Evolutionary conservation across 2,113 vertebrate species (phyloP).

Genomic region (Mesitornis unicolor): DNA sequence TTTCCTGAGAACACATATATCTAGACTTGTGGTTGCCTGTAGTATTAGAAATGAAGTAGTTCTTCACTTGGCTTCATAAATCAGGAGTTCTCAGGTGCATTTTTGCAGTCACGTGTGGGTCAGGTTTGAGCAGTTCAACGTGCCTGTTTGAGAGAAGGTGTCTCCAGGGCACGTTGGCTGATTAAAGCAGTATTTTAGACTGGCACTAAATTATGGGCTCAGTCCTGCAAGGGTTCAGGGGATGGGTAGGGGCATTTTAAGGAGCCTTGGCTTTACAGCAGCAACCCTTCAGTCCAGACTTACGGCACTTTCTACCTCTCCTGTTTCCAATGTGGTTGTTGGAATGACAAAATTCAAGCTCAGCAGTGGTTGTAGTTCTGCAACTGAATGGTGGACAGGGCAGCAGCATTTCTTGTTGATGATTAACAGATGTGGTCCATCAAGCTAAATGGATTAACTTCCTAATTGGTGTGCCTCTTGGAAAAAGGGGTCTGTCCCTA

Average conservation of each 20-base stretch:
- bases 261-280: neutral
- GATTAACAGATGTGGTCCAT: neutral
- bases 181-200: neutral
- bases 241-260: neutral
- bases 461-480: neutral
- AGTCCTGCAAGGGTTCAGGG: neutral
- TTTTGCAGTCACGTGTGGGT: slow-evolving; percentile 9
- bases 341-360: neutral
- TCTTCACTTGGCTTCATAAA: neutral
- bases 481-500: neutral
- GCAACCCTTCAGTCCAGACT: neutral
- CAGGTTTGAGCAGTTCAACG: slow-evolving; percentile 1
- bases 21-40: neutral
- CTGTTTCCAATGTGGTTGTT: neutral
- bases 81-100: neutral
- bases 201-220: neutral
- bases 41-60: neutral
- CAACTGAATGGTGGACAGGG: neutral
- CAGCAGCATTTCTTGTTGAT: neutral
- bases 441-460: neutral
- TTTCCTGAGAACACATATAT: neutral
- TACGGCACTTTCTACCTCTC: neutral
- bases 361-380: neutral
- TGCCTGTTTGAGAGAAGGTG: neutral
- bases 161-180: neutral